Base-by-base conservation (phyloP, 2,888 invertebrate species). In the Hirudinaria manillensis region DNA sequence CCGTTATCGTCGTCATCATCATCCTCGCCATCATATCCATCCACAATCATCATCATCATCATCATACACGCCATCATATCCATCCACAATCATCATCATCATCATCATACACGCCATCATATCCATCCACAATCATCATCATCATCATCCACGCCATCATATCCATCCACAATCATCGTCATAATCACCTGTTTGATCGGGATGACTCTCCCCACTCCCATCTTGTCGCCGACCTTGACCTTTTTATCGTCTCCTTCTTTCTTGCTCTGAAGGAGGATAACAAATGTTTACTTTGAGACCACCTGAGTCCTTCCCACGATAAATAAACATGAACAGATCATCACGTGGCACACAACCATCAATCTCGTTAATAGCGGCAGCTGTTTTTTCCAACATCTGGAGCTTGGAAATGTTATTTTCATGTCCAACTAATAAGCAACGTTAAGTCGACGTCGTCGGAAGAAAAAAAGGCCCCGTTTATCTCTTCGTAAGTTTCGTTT, bases 191-290 rank as follows among this genome's bases (percentile, higher is more conserved):
- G 76, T 55, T 76, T 76, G 36, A 76, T 72, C 10, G 76, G 76
- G 29, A 76, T 76, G 27, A 51, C 73, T 32, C 76, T 45, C 38
- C 76, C 76, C 45, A 61, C 38, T 27, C 76, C 76, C 21, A 73
- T 16, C 24, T 67, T 36, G 51, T 73, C 76, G 53, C 29, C 65
- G 24, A 67, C 73, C 51, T 70, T 68, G 4, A 55, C 24, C 56
- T 76, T 76, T 56, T 73, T 76, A 65, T 76, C 76, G 32, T 76
- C 76, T 6, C 56, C 34, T 19, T 76, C 76, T 61, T 76, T 76
- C 56, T 67, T 76, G 56, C 55, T 55, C 72, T 73, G 68, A 36
- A 38, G 55, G 51, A 71, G 16, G n/a, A n/a, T n/a, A 53, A 72
- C 45, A 45, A 45, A 45, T 45, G 32, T 51, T 19, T 19, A 34